Evolutionary conservation across 2,888 invertebrate genomes (phyloP).

Genomic region (Habroteleia sp.): DNA sequence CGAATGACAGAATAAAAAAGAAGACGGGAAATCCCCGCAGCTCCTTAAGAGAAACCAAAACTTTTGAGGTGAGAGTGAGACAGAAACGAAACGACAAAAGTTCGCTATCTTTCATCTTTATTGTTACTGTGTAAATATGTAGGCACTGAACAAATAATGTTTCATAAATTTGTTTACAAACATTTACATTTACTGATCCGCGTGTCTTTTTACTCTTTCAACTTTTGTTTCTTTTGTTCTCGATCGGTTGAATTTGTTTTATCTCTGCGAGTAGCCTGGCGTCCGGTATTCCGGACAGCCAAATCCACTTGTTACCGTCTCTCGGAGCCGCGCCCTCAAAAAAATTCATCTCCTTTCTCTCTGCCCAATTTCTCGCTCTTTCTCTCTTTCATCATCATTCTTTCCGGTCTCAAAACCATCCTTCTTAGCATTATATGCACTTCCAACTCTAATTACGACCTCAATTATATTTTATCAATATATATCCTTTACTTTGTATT

Average conservation of each 20-base stretch:
- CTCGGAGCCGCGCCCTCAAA: constrained; percentile 64
- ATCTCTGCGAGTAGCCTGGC: constrained; percentile 73
- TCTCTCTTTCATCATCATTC: constrained; percentile 15
- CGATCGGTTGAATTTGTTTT: constrained; percentile 73
- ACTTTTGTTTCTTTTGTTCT: constrained; percentile 67
- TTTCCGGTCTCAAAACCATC: constrained; percentile 52
- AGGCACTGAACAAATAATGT: constrained; percentile 81
- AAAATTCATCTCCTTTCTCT: constrained; percentile 38
- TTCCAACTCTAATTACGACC: constrained; percentile 76
- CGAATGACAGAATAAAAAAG: constrained; percentile 7
- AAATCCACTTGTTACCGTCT: constrained; percentile 69
- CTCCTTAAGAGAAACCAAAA: constrained; percentile 44
- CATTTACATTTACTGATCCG: constrained; percentile 80
- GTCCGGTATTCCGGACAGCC: constrained; percentile 60
- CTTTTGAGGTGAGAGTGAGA: constrained; percentile 59
- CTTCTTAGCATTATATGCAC: constrained; percentile 75
- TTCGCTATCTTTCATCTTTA: constrained; percentile 79
- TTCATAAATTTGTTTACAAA: constrained; percentile 81
- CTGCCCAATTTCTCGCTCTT: constrained; percentile 15
- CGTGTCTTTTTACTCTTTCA: constrained; percentile 19
- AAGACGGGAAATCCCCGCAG: constrained; percentile 45
- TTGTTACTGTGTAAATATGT: constrained; percentile 81
- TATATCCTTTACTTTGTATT: constrained; percentile 75
- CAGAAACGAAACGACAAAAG: constrained; percentile 65
- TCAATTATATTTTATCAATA: constrained; percentile 78